Evolutionary conservation across 2,797 vertebrate genomes (phyloP), one percentile per base, ranked within the genome.

Genomic region (Chaunax sp.): DNA sequence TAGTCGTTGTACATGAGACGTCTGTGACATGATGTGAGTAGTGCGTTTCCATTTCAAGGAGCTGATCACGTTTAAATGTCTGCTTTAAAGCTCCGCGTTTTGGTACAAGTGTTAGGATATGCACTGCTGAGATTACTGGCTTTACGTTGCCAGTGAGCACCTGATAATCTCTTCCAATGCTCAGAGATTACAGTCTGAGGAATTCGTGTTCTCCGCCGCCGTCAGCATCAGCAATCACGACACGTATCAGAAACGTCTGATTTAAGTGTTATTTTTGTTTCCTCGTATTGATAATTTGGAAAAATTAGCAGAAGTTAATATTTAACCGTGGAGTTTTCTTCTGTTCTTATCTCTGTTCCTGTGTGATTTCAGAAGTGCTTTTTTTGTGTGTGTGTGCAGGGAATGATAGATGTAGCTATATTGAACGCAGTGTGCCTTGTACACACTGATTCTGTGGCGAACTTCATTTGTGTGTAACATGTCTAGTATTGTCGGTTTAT

Each of bases 191-290:
- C 51, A 54, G 57, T 64, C 1, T 18, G 66, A 72, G 64, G 49
- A 70, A 77, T 73, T 71, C 23, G 6, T 23, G 18, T 77, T 75
- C 20, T n/a, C 58, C 3, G 4, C 19, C 20, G 59, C 67, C 44
- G 20, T 45, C 43, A 74, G 69, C 57, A 80, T 78, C 57, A 69
- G 79, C 77, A 76, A 62, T 75, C 53, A 23, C 73, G 9, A 33
- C 35, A 1, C 56, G 49, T 69, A 62, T 64, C 65, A 47, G 37
- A 71, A 61, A 28, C 5, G 52, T 77, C 68, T 86, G 59, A 79
- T 69, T 77, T 69, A 57, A 70, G 63, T 87, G 81, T 90, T 86
- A 80, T 86, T 87, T 85, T 87, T 81, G 69, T 87, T 80, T 84
- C 75, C 76, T 81, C 77, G 79, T 67, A 67, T 65, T 69, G 59